phyloP scores from a whole-genome alignment of 2,888 invertebrate species.

The Polymixis lichenea region DNA sequence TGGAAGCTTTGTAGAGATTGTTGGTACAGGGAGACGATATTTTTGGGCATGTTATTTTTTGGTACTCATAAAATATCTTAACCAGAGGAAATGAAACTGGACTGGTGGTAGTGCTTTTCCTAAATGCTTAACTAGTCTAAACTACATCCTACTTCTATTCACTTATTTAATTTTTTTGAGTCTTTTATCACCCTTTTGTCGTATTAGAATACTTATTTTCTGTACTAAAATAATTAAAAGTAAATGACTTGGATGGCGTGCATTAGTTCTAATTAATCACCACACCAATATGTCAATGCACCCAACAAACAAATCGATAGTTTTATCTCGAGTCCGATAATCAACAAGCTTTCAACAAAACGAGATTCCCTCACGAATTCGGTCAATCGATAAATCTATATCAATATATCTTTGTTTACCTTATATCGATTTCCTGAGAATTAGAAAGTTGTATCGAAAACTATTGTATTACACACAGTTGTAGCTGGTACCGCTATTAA shows the following conservation, averaged over 20 bases:
- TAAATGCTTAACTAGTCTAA: not conserved
- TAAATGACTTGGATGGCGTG: not conserved
- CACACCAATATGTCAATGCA: constrained; percentile 18
- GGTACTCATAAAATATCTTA: not conserved
- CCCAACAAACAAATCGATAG: constrained; percentile 38
- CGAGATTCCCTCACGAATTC: constrained; percentile 65
- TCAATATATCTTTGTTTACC: constrained; percentile 71
- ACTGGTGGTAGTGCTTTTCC: not conserved
- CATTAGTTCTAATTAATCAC: constrained; percentile 15
- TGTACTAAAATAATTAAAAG: not conserved
- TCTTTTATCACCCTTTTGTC: not conserved
- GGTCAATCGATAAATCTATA: constrained; percentile 64
- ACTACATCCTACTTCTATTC: not conserved
- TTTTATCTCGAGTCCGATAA: constrained; percentile 46
- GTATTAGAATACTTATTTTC: not conserved
- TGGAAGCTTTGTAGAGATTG: not conserved
- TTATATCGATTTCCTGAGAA: constrained; percentile 70
- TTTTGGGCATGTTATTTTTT: not conserved
- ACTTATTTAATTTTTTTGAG: not conserved
- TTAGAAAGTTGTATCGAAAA: constrained; percentile 68
- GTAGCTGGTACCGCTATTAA: constrained; percentile 55
- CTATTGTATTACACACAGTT: constrained; percentile 64
- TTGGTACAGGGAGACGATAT: no score
- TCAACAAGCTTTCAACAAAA: constrained; percentile 56
- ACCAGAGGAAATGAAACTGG: not conserved